These are phyloP conservation scores for Tetramorium alpestre DNA, from an alignment of 1,140 invertebrate genomes.

Conservation along the genomic window DNA sequence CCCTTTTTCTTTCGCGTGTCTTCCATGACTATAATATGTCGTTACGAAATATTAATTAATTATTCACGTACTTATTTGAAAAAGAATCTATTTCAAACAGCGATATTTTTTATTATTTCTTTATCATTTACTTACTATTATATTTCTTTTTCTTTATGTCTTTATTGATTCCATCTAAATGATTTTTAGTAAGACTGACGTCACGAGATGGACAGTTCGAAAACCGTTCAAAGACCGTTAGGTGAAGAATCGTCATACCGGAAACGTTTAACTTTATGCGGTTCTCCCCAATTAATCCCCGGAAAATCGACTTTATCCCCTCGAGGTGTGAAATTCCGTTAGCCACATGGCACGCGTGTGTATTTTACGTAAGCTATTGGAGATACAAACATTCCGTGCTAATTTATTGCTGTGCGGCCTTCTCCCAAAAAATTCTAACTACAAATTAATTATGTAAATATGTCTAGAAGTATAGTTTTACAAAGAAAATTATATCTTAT, in stretches of 20 bases:
- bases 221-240: conserved; percentile 24
- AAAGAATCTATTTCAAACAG: neutral
- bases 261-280: conserved; percentile 64
- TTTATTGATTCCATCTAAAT: neutral
- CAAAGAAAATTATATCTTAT: neutral
- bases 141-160: neutral
- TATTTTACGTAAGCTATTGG: conserved; percentile 67
- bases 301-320: conserved; percentile 73
- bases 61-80: neutral
- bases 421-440: neutral
- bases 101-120: neutral
- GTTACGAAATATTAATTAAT: conserved; percentile 2
- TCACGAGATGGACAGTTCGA: neutral
- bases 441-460: neutral
- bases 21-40: neutral
- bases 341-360: conserved; percentile 78
- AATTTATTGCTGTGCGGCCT: neutral
- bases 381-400: conserved; percentile 1
- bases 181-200: neutral
- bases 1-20: neutral
- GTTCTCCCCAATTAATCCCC: conserved; percentile 67
- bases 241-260: conserved; percentile 9
- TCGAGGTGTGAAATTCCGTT: conserved; percentile 76
- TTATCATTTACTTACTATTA: neutral
- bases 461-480: neutral